These are phyloP conservation scores for Ibycter americanus DNA, from an alignment of 2,797 vertebrate species.

Conservation along the genomic window DNA sequence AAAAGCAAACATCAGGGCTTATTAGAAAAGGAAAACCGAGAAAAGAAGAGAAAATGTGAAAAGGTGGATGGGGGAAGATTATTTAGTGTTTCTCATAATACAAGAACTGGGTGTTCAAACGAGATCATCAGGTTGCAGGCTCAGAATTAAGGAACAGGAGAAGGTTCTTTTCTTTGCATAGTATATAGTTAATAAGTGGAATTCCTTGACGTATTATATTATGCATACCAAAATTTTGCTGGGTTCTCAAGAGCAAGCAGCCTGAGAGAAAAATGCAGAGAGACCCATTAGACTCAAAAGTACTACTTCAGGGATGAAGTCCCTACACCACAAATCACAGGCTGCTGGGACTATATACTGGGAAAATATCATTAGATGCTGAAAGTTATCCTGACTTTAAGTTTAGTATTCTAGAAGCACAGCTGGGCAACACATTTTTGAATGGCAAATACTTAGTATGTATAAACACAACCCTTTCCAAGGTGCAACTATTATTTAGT, in stretches of 20 bases:
- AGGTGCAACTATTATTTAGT: neutral
- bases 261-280: neutral
- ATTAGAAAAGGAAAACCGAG: neutral
- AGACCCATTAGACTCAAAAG: neutral
- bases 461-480: neutral
- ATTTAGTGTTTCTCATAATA: neutral
- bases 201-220: neutral
- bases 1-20: neutral
- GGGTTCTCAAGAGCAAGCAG: neutral
- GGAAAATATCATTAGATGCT: neutral
- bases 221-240: neutral
- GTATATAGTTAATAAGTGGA: neutral
- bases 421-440: neutral
- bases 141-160: neutral
- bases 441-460: neutral
- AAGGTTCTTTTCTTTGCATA: neutral
- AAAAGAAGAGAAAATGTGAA: neutral
- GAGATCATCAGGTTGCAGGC: neutral
- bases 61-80: neutral
- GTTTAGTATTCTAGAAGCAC: neutral
- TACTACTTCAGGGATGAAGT: neutral
- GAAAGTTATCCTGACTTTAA: neutral
- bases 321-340: neutral
- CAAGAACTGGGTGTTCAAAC: neutral
- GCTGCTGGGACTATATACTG: accelerated